Percentiles rank a stretch among this genome's conserved stretches.
phyloP scores from a whole-genome alignment of 1,140 invertebrate genomes.

The Bombyx mandarina region DNA sequence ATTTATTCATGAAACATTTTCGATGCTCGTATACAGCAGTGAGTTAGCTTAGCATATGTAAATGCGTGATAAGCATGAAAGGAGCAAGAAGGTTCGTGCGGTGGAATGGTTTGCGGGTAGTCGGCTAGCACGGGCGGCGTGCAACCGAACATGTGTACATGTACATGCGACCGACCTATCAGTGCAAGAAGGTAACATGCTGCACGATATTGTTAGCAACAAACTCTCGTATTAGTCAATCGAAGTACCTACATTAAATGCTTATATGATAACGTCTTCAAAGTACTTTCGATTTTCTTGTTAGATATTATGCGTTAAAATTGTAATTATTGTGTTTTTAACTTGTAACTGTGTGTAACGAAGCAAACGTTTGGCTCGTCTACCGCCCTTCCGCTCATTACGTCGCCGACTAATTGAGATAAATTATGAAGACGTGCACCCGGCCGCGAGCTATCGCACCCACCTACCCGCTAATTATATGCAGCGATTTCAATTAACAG shows the following conservation, averaged over 20 bases:
- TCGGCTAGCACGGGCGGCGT: slow-evolving; percentile 15
- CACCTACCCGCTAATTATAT: slow-evolving; percentile 55
- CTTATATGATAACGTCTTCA: too few species aligned
- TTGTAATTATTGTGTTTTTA: neutral
- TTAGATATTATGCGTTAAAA: neutral
- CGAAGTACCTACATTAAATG: too few species aligned
- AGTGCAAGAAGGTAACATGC: slow-evolving; percentile 9
- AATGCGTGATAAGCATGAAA: slow-evolving; percentile 62
- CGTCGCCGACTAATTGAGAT: slow-evolving; percentile 59
- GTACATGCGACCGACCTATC: neutral
- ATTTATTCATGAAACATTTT: slow-evolving; percentile 68
- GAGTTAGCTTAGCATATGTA: slow-evolving; percentile 59
- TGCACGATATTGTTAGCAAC: too few species aligned
- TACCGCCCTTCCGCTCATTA: slow-evolving; percentile 56
- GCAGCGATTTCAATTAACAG: slow-evolving; percentile 55
- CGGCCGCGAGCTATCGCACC: slow-evolving; percentile 43
- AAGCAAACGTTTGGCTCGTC: slow-evolving; percentile 10
- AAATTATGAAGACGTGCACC: slow-evolving; percentile 61
- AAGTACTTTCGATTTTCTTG: neutral
- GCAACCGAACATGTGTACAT: too few species aligned
- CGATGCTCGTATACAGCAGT: slow-evolving; percentile 56
- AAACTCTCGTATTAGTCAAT: too few species aligned
- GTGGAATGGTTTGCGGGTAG: slow-evolving; percentile 11
- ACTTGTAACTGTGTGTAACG: slow-evolving; percentile 5
- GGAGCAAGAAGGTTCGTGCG: slow-evolving; percentile 23